Base-by-base conservation (phyloP, 2,113 vertebrate species). In the Clupea harengus region DNA sequence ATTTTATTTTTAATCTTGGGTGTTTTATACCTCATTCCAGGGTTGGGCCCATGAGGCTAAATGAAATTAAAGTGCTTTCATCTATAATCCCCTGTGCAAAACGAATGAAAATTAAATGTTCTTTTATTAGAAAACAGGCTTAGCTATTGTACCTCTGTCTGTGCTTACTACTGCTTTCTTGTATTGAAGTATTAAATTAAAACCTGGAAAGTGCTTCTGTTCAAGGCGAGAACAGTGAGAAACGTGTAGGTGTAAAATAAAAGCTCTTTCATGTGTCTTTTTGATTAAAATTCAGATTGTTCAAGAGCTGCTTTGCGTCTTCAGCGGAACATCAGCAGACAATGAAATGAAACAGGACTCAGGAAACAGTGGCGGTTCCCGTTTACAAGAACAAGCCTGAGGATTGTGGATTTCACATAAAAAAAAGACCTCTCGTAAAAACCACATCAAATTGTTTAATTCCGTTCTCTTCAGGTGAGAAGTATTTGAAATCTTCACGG, bases 151-250 rank as follows among this genome's bases (percentile, higher is more conserved):
- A 78, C 72, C 72, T 78, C 72, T 78, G 22, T 28, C 22, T 67
- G 28, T 39, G 13, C 72, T 78, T 39, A 78, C 25, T 32, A 32
- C 32, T 44, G 13, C 72, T 78, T 25, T 72, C 8, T 78, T 78
- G 28, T 44, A 78, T 32, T 78, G 25, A 78, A 78, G 32, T 78
- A 78, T 78, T 78, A 78, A 78, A 78, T 39, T 78, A 78, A 78
- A 44, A 78, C 5, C 28, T 39, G 72, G 11, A 2, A 39, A 32
- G 32, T 78, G 72, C 2, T 6, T 78, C 28, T 17, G 10, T 39
- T 4, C 13, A 39, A 78, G 72, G 72, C 4, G 13, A 39, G 72
- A 78, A 67, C 64, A 67, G 64, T 15, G 39, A 39, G 5, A 72
- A 17, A 18, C 11, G 13, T 78, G 28, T 44, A 13, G 32, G 72